These are phyloP conservation scores for Bruchidius siliquastri DNA, from an alignment of 2,888 invertebrate species.

Conservation along the genomic window DNA sequence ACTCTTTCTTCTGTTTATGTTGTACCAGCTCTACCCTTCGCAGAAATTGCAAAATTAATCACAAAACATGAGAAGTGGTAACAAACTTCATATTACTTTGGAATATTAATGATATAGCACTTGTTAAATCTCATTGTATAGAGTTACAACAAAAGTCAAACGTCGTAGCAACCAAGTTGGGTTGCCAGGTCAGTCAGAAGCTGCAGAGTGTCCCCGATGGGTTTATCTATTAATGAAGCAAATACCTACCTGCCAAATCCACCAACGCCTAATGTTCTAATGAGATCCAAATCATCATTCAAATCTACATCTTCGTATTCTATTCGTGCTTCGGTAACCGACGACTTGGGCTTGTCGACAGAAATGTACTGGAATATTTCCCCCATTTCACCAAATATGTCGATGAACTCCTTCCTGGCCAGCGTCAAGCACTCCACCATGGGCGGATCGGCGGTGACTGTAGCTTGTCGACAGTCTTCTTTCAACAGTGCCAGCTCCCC, in stretches of 20 bases:
- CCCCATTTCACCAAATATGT: constrained; percentile 76
- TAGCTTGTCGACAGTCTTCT: constrained; percentile 82
- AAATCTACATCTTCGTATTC: constrained; percentile 68
- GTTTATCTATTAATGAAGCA: too few species aligned
- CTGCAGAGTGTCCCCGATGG: too few species aligned
- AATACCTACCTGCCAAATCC: constrained; percentile 48
- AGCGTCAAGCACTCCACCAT: constrained; percentile 84
- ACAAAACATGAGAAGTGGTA: too few species aligned
- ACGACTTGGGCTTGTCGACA: constrained; percentile 16
- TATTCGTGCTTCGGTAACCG: constrained; percentile 10
- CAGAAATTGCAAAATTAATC: not conserved
- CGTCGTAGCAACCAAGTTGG: too few species aligned
- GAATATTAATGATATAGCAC: too few species aligned
- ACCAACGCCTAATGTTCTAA: constrained; percentile 86
- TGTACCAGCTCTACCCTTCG: constrained; percentile 42
- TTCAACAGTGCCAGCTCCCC: constrained; percentile 83
- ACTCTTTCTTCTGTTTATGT: constrained; percentile 49
- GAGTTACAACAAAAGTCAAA: too few species aligned
- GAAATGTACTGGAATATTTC: constrained; percentile 48
- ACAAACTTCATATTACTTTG: too few species aligned
- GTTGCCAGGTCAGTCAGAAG: too few species aligned
- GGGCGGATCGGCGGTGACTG: constrained; percentile 79
- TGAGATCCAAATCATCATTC: constrained; percentile 66
- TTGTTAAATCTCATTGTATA: too few species aligned
- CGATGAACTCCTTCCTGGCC: constrained; percentile 73